Evolutionary conservation across 1,140 invertebrate species (phyloP).

Genomic region (Harlomillsia oculata): DNA sequence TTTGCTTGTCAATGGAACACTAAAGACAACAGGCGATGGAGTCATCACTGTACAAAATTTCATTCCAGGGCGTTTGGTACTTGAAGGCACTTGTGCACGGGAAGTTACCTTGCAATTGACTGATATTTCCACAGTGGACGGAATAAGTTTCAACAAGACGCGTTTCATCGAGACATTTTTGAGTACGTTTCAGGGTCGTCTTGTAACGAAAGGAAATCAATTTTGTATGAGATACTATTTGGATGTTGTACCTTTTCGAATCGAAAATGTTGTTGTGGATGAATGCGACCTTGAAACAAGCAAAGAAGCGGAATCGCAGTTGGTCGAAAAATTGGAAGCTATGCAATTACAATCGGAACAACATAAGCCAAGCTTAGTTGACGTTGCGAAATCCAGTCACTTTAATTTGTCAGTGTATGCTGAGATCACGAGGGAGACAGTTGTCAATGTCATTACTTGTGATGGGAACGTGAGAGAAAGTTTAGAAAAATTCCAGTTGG

Average conservation of each 20-base stretch:
- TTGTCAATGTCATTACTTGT: not conserved
- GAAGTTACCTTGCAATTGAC: slow-evolving; percentile 5
- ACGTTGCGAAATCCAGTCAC: too few relatives aligned
- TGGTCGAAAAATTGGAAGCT: not conserved
- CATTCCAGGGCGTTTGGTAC: not conserved
- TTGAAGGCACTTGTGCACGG: not conserved
- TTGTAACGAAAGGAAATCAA: slow-evolving; percentile 12
- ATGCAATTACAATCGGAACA: not conserved
- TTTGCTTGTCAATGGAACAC: not conserved
- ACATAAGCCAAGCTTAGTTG: not conserved
- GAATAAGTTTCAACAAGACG: slow-evolving; percentile 5
- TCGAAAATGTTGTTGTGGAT: not conserved
- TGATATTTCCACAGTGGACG: not conserved
- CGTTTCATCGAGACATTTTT: slow-evolving; percentile 2
- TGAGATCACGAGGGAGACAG: slow-evolving; percentile 6
- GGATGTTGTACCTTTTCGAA: slow-evolving; percentile 4
- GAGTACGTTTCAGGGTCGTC: not conserved
- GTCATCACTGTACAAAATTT: not conserved
- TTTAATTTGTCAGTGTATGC: not conserved
- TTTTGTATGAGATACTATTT: slow-evolving; percentile 21
- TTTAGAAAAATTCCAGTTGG: not conserved
- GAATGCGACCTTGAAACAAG: not conserved
- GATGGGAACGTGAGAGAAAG: not conserved
- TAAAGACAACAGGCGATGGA: not conserved
- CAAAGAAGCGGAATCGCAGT: not conserved